phyloP scores from a whole-genome alignment of 2,113 vertebrate species.

The Lates calcarifer region DNA sequence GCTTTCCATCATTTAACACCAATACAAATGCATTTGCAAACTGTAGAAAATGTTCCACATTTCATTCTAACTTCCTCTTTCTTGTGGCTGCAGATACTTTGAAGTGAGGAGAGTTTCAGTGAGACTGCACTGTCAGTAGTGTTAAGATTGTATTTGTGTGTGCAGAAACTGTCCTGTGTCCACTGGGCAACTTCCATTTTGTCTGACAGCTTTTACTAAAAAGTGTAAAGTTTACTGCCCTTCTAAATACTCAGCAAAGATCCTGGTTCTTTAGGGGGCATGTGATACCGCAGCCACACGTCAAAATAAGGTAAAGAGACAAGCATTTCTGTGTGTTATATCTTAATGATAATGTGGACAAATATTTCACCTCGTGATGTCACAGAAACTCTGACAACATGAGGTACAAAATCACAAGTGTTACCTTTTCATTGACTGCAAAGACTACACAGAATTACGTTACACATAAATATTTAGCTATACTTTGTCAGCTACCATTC shows the following conservation, averaged over 20 bases:
- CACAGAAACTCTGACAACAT: constrained; percentile 20
- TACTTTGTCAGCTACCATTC: constrained; percentile 48
- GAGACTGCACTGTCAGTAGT: not conserved
- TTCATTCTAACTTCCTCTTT: constrained; percentile 42
- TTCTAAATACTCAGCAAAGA: not conserved
- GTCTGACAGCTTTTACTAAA: not conserved
- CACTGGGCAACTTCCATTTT: not conserved
- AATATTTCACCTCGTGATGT: constrained; percentile 8
- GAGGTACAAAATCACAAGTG: constrained; percentile 62
- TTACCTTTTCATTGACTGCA: constrained; percentile 52
- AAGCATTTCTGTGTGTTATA: not conserved
- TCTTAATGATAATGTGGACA: constrained; percentile 10
- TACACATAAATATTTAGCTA: constrained; percentile 55
- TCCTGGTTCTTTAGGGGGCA: not conserved
- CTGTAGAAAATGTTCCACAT: constrained; percentile 32
- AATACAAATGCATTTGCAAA: constrained; percentile 37
- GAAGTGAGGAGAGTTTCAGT: too few species aligned
- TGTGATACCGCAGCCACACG: not conserved
- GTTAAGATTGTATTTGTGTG: not conserved
- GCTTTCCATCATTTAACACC: constrained; percentile 24
- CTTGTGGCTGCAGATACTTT: not conserved
- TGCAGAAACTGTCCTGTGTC: not conserved
- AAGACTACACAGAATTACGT: constrained; percentile 58
- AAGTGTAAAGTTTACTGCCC: not conserved
- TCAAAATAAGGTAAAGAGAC: not conserved